These are phyloP conservation scores for Lacerta bilineata DNA, from an alignment of 2,797 vertebrate genomes.

Conservation along the genomic window DNA sequence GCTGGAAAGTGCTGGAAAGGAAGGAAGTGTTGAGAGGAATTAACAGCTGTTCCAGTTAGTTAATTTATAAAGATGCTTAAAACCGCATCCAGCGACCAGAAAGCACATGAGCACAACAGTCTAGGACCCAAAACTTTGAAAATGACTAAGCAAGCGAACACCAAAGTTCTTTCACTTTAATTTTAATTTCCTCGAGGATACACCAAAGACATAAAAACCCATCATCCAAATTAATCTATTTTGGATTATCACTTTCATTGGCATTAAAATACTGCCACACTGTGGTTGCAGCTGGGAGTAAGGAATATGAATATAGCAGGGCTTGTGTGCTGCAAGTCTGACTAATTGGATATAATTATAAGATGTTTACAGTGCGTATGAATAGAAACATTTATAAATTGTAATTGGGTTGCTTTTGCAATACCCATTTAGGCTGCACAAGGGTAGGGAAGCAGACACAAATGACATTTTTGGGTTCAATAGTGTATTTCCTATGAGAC, in stretches of 20 bases:
- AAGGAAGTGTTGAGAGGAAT: not conserved
- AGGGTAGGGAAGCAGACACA: not conserved
- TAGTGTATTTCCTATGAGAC: too few species aligned
- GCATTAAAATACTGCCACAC: not conserved
- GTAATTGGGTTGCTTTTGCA: not conserved
- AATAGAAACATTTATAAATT: not conserved
- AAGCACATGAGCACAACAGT: not conserved
- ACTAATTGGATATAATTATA: not conserved
- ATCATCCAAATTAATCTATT: not conserved
- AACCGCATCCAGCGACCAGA: conserved; percentile 19
- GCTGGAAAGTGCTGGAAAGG: not conserved
- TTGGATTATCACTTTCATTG: not conserved
- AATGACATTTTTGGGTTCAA: not conserved
- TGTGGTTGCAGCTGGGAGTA: not conserved
- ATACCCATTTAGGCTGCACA: not conserved
- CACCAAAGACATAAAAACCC: not conserved
- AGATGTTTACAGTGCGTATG: not conserved
- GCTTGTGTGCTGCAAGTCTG: not conserved
- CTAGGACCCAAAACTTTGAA: not conserved
- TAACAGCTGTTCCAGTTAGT: not conserved
- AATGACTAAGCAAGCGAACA: not conserved
- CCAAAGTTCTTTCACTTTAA: not conserved
- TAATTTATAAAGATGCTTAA: not conserved
- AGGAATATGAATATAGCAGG: not conserved
- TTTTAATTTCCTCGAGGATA: too few species aligned